These are phyloP conservation scores for Neosalanx taihuensis DNA, from an alignment of 2,797 vertebrate species.

Conservation along the genomic window DNA sequence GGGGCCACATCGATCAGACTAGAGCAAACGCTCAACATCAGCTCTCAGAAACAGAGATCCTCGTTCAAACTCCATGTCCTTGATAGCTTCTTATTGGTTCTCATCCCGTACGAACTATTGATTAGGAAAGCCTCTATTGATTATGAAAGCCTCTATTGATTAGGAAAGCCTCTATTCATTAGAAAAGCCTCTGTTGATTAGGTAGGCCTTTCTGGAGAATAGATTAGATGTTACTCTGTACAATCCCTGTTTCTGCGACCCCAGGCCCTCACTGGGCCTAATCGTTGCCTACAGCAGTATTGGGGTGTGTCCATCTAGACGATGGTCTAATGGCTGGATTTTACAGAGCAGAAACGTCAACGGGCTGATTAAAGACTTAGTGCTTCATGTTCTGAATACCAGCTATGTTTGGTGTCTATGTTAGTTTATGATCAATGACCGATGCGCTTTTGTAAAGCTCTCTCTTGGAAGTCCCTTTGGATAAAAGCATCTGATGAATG, in stretches of 20 bases:
- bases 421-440: too few relatives aligned
- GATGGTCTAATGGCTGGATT: too few relatives aligned
- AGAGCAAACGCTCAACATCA: conserved; percentile 49
- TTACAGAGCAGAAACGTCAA: too few relatives aligned
- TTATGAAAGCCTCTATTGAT: too few relatives aligned
- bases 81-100: conserved; percentile 26
- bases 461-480: too few relatives aligned
- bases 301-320: too few relatives aligned
- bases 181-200: too few relatives aligned
- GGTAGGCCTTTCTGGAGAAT: neutral
- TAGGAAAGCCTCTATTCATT: too few relatives aligned
- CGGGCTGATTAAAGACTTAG: conserved; percentile 38
- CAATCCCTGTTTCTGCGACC: neutral
- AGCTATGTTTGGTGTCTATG: too few relatives aligned
- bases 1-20: conserved; percentile 54
- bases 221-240: neutral
- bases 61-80: conserved; percentile 2
- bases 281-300: neutral
- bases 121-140: conserved; percentile 48
- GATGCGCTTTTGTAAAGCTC: too few relatives aligned
- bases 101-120: conserved; percentile 55
- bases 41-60: conserved; percentile 48
- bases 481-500: too few relatives aligned
- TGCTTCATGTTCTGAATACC: too few relatives aligned
- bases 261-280: neutral